Percentiles rank a stretch among this genome's conserved stretches.
Evolutionary conservation across 1,140 invertebrate genomes (phyloP).

Genomic region (Bombus confusus): DNA sequence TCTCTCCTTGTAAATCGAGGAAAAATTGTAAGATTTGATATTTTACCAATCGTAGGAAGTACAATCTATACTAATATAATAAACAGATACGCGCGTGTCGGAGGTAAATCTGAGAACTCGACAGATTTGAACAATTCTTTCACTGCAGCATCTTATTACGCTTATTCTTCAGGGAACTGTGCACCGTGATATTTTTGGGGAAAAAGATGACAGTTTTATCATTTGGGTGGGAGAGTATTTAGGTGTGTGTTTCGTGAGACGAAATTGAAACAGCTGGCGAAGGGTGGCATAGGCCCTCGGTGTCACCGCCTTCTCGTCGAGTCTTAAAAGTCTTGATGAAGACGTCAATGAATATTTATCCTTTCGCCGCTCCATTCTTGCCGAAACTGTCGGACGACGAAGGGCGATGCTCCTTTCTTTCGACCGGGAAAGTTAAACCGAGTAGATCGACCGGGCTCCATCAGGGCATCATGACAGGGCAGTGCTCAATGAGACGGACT

Average conservation of each 20-base stretch:
- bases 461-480: neutral
- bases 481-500: slow-evolving; percentile 45
- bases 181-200: neutral
- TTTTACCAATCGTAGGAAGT: too few species aligned
- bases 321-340: slow-evolving; percentile 80
- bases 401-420: slow-evolving; percentile 68
- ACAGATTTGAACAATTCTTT: too few species aligned
- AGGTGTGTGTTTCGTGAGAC: neutral
- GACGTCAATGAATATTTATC: slow-evolving; percentile 82
- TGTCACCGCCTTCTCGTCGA: slow-evolving; percentile 51
- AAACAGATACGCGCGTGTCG: too few species aligned
- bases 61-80: too few species aligned
- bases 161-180: too few species aligned
- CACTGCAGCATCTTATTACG: too few species aligned
- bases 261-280: slow-evolving; percentile 3
- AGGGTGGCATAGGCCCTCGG: neutral
- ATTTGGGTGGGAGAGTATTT: too few species aligned
- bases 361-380: slow-evolving; percentile 67
- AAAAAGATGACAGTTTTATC: neutral
- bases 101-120: too few species aligned
- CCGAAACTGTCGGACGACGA: slow-evolving; percentile 40
- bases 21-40: too few species aligned
- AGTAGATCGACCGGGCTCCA: slow-evolving; percentile 48
- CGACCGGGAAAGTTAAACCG: slow-evolving; percentile 67
- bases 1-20: neutral